Evolutionary conservation across 2,113 vertebrate genomes (phyloP).

Genomic region (Symphodus melops): DNA sequence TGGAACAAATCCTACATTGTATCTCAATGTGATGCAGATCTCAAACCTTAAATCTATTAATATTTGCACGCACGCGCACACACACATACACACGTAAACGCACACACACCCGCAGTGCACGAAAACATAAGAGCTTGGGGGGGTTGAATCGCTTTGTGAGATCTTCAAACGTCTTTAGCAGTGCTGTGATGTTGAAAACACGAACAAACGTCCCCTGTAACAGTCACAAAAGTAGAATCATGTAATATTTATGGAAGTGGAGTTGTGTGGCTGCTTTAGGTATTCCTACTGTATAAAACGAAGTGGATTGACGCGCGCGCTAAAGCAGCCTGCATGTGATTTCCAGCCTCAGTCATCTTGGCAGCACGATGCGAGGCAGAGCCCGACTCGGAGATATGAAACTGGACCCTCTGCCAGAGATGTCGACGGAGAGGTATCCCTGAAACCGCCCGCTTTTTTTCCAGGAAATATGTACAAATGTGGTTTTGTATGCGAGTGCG

Average conservation of each 20-base stretch:
- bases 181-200: slow-evolving; percentile 6
- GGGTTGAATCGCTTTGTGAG: slow-evolving; percentile 15
- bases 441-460: slow-evolving; percentile 46
- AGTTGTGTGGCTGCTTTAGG: slow-evolving; percentile 58
- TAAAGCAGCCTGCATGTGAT: slow-evolving; percentile 64
- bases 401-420: slow-evolving; percentile 68
- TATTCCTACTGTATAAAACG: slow-evolving; percentile 39
- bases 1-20: background rate
- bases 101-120: slow-evolving; percentile 50
- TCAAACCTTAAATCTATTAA: slow-evolving; percentile 16
- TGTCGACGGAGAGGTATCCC: slow-evolving; percentile 72
- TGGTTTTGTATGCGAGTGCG: slow-evolving; percentile 47
- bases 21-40: slow-evolving; percentile 2
- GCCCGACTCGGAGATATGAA: slow-evolving; percentile 48
- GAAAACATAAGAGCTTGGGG: slow-evolving; percentile 35
- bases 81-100: slow-evolving; percentile 28
- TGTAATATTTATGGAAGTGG: slow-evolving; percentile 46
- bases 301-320: slow-evolving; percentile 66
- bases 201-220: slow-evolving; percentile 15
- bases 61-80: background rate
- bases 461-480: slow-evolving; percentile 69
- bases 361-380: slow-evolving; percentile 67
- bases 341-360: slow-evolving; percentile 75
- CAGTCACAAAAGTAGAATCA: slow-evolving; percentile 45
- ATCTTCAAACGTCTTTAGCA: slow-evolving; percentile 12